These are phyloP conservation scores for Glomeris marginata DNA, from an alignment of 2,888 invertebrate genomes.

Conservation along the genomic window DNA sequence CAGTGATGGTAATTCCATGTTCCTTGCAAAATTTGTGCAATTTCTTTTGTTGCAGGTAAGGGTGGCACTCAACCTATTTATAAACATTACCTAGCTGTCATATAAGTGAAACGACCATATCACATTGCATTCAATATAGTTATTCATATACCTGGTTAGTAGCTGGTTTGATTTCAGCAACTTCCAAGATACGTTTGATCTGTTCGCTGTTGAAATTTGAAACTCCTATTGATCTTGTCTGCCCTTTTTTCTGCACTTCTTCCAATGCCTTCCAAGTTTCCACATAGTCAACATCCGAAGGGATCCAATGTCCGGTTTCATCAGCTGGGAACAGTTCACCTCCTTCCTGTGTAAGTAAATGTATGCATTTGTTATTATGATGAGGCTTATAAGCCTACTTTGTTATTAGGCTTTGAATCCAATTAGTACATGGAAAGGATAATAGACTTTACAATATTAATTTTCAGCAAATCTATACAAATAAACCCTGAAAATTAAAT, in stretches of 20 bases:
- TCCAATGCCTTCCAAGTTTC: conserved; percentile 46
- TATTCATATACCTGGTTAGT: conserved; percentile 31
- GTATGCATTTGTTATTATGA: neutral
- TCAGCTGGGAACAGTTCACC: conserved; percentile 45
- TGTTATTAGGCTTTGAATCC: too few relatives aligned
- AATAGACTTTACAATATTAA: too few relatives aligned
- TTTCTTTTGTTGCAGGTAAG: conserved; percentile 55
- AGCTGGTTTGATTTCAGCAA: conserved; percentile 33
- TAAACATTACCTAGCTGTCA: conserved; percentile 11
- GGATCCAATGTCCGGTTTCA: conserved; percentile 42
- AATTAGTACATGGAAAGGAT: too few relatives aligned
- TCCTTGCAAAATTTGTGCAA: conserved; percentile 43
- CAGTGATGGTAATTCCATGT: conserved; percentile 51
- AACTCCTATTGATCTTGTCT: conserved; percentile 57
- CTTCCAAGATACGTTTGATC: conserved; percentile 45
- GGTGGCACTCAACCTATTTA: conserved; percentile 58
- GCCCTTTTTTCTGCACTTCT: conserved; percentile 47
- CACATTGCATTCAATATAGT: too few relatives aligned
- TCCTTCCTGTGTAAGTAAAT: conserved; percentile 46
- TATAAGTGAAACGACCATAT: too few relatives aligned
- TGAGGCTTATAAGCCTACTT: too few relatives aligned
- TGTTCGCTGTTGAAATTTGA: conserved; percentile 70
- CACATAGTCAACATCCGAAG: conserved; percentile 51
- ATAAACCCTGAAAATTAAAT: too few relatives aligned
- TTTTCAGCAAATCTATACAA: too few relatives aligned